Base-by-base conservation (phyloP, 2,888 invertebrate genomes). In the Eilema caniola region DNA sequence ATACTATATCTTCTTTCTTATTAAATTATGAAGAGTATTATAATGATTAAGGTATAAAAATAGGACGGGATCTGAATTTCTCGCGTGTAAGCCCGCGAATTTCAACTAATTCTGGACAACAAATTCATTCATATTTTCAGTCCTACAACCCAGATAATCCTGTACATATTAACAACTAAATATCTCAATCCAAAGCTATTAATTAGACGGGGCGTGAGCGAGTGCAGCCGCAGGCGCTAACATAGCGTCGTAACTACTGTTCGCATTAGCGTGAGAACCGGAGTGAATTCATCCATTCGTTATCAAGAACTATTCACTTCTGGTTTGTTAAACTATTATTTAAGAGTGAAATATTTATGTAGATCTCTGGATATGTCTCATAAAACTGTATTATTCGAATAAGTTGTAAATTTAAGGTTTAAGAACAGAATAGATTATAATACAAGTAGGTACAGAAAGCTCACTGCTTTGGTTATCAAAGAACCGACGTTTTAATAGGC, bases 221-320 rank as follows among this genome's bases (percentile, higher is more conserved):
- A 33, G 57, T 33, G 71, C 61, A 62, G 80, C 82, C 82, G 47
- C 73, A 73, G 81, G 83, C 80, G 79, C 80, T 66, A 64, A 66
- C 73, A 66, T 78, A 66, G 71, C 74, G 62, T 63, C 84, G 84
- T 85, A 85, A 86, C 87, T 85, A 80, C 87, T 86, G 86, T 83
- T 79, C 79, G 76, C 75, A 79, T 77, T 80, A 79, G 70, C 85
- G 87, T 87, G 87, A 81, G 87, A 87, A 87, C 78, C 75, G 62
- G 82, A 81, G 73, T 83, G 59, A 57, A 23, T 24, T 25, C 25
- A 47, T 70, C 47, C 63, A 33, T 59, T 63, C 62, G 59, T 57
- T 66, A 71, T 62, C n/a, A 62, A 10, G 25, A 53, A 62, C 24
- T 62, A 56, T 66, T 71, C 33, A 25, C 67, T 71, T 63, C 71